A percentile compares a stretch with the other conserved stretches of the same genome.
Conservation (phyloP, 1,140 invertebrate species). For the Ptiloglossa arizonensis region DNA sequence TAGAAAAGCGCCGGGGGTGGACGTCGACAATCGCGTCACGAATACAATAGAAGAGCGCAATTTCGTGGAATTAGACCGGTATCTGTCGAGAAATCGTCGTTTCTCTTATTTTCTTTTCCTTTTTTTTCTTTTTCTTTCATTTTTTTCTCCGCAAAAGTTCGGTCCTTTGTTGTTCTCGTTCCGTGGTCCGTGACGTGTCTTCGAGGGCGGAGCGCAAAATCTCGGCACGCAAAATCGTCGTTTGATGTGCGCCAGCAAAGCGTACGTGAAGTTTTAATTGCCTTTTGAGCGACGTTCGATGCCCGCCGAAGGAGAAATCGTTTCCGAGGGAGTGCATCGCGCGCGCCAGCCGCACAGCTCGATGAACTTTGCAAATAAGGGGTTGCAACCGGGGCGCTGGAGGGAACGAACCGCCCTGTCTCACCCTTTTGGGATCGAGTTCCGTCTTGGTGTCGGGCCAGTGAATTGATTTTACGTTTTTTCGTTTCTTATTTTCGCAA, state of each 20-base stretch:
- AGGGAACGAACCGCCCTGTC: background rate
- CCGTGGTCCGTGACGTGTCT: background rate
- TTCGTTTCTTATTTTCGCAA: background rate
- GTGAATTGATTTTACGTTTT: slow-evolving; percentile 19
- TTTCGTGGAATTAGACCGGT: background rate
- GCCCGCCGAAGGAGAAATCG: slow-evolving; percentile 60
- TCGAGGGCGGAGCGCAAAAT: slow-evolving; percentile 51
- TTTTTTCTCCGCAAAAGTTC: background rate
- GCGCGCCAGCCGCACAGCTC: slow-evolving; percentile 49
- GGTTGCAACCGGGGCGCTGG: slow-evolving; percentile 4
- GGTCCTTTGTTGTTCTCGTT: background rate
- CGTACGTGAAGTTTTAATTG: slow-evolving; percentile 64
- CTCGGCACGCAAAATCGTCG: slow-evolving; percentile 55
- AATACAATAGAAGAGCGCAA: background rate
- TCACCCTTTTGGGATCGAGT: background rate
- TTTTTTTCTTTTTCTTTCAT: no score
- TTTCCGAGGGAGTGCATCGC: slow-evolving; percentile 23
- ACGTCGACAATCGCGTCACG: background rate
- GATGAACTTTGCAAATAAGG: slow-evolving; percentile 58
- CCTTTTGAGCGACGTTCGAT: slow-evolving; percentile 49
- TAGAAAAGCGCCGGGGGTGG: background rate
- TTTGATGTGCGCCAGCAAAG: slow-evolving; percentile 64
- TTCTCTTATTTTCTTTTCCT: no score
- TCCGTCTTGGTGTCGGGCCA: background rate
- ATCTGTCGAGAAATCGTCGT: background rate